Conservation (phyloP, 1,140 invertebrate species). For the Arctopsyche grandis region DNA sequence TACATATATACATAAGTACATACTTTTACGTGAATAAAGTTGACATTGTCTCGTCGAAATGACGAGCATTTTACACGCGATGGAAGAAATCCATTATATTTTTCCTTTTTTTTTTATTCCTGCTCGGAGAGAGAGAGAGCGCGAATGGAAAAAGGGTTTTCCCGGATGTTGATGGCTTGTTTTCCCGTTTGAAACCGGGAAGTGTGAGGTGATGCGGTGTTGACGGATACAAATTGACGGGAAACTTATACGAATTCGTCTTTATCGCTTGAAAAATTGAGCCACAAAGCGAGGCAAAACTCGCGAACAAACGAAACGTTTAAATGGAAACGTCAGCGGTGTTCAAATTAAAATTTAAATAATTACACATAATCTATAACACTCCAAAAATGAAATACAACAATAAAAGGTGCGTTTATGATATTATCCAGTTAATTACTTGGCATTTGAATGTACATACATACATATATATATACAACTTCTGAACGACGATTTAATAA, state of each 20-base stretch:
- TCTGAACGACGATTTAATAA: too few species aligned
- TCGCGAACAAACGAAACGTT: background rate
- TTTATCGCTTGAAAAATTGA: constrained; percentile 3
- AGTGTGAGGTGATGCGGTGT: background rate
- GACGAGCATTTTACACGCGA: background rate
- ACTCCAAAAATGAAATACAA: too few species aligned
- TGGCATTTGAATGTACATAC: too few species aligned
- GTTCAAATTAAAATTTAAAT: too few species aligned
- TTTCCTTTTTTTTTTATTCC: background rate
- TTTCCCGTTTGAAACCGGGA: background rate
- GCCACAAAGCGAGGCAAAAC: background rate
- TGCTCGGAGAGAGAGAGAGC: background rate
- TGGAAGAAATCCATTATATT: background rate
- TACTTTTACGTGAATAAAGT: background rate
- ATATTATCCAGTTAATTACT: too few species aligned
- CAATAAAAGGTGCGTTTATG: too few species aligned
- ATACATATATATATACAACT: too few species aligned
- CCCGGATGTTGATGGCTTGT: background rate
- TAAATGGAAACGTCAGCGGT: background rate
- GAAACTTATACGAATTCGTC: constrained; percentile 1
- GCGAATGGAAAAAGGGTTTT: background rate
- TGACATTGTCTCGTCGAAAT: background rate
- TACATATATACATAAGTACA: background rate
- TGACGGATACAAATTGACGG: constrained; percentile 15
- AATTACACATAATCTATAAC: too few species aligned